Conservation (phyloP, 2,113 vertebrate genomes). For the Mugil cephalus region DNA sequence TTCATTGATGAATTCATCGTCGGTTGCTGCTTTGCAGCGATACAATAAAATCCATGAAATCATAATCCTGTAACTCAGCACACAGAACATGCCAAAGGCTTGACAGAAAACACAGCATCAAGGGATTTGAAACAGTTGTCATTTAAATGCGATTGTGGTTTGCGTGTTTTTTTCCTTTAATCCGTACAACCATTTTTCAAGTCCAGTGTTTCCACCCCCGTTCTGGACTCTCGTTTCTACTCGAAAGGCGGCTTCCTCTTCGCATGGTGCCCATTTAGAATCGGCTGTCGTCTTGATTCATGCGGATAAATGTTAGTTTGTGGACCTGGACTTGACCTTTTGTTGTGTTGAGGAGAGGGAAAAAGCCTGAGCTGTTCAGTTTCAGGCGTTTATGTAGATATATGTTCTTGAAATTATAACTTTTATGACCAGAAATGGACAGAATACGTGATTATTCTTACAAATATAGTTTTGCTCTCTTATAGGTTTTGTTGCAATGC, state of each 20-base stretch:
- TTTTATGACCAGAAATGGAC: no score
- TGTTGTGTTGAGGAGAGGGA: not conserved
- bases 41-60: no score
- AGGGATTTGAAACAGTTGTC: constrained; percentile 26
- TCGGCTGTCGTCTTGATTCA: constrained; percentile 12
- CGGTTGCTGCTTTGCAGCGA: no score
- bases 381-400: not conserved
- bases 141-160: constrained; percentile 20
- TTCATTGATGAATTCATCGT: not conserved
- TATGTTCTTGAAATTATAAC: no score
- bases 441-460: no score
- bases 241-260: constrained; percentile 24
- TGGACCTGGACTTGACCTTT: not conserved
- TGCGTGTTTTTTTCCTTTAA: constrained; percentile 23
- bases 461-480: no score
- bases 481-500: no score
- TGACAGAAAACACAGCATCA: constrained; percentile 1
- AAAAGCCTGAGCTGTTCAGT: not conserved
- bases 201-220: not conserved
- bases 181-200: accelerated
- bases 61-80: not conserved
- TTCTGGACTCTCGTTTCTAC: not conserved
- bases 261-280: not conserved
- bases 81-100: not conserved
- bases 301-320: constrained; percentile 6